Evolutionary conservation across 2,797 vertebrate genomes (phyloP), one percentile per base, ranked within the genome.

Genomic region (Telmatherina bonti): DNA sequence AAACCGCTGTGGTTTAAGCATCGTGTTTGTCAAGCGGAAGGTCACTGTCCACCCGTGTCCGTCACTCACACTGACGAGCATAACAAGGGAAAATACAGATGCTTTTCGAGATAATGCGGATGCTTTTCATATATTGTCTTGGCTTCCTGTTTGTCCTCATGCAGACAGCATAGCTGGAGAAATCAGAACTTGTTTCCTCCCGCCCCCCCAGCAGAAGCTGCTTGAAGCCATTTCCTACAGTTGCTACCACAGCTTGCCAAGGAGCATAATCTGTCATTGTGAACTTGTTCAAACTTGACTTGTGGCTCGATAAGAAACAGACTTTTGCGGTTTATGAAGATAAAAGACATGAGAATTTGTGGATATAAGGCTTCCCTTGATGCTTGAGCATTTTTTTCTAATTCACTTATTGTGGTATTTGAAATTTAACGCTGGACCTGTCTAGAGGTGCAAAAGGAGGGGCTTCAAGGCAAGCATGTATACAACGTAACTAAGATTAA

Each of bases 11-110:
- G 56, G 52, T 47, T 76, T 75, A 7, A 7, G 47, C 59, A 63
- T 65, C 47, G 13, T 20, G 55, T 75, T 72, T 33, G 76, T 88
- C 83, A 82, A 30, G 59, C 41, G 29, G 76, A 78, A 89, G 88
- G 85, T 81, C 69, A 62, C 78, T 62, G 78, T 1, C 70, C 36
- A 36, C 26, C 56, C 1, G 56, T 67, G 72, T 79, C 79, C 52
- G 31, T 89, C 67, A 74, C 58, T 75, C 12, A 11, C 15, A 45
- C 15, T 16, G 59, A 64, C 70, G n/a, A n/a, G n/a, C n/a, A n/a
- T n/a, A n/a, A n/a, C n/a, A n/a, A n/a, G n/a, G n/a, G n/a, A 65
- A 33, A 38, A 78, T 78, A 78, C 60, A 52, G 79, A 86, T 72
- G 70, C 66, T 66, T 66, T 74, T 82, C 57, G n/a, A n/a, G n/a